These are phyloP conservation scores for Congeria kusceri DNA, from an alignment of 2,888 invertebrate species.

Conservation along the genomic window DNA sequence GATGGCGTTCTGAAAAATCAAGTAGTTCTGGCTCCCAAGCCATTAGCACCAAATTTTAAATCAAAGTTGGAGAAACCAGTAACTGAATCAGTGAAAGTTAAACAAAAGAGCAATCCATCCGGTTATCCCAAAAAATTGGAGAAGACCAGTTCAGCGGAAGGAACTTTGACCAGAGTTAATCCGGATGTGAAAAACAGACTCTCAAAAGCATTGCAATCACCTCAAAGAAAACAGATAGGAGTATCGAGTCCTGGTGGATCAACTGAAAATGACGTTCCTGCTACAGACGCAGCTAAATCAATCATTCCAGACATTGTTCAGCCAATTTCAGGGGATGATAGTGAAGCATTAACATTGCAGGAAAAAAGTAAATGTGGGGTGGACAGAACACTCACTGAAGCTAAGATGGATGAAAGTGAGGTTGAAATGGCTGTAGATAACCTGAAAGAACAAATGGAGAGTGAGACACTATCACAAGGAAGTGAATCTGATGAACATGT, in stretches of 20 bases:
- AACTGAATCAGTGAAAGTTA: background rate
- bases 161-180: slow-evolving; percentile 57
- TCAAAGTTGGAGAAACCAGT: background rate
- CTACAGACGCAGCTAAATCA: background rate
- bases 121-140: slow-evolving; percentile 8
- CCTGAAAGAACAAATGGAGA: no score
- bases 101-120: background rate
- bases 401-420: no score
- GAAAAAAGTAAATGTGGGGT: no score
- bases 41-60: background rate
- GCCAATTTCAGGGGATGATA: background rate
- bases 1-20: background rate
- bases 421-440: no score
- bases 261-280: background rate
- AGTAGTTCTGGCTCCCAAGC: background rate
- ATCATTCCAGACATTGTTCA: background rate
- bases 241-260: background rate
- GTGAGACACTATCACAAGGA: no score
- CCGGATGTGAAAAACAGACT: slow-evolving; percentile 58
- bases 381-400: no score
- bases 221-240: slow-evolving; percentile 37
- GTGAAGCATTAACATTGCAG: no score
- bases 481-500: slow-evolving; percentile 10
- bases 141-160: slow-evolving; percentile 33
- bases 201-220: slow-evolving; percentile 55